Base-by-base conservation (phyloP, 2,797 vertebrate genomes). In the Enteromius fasciolatus region DNA sequence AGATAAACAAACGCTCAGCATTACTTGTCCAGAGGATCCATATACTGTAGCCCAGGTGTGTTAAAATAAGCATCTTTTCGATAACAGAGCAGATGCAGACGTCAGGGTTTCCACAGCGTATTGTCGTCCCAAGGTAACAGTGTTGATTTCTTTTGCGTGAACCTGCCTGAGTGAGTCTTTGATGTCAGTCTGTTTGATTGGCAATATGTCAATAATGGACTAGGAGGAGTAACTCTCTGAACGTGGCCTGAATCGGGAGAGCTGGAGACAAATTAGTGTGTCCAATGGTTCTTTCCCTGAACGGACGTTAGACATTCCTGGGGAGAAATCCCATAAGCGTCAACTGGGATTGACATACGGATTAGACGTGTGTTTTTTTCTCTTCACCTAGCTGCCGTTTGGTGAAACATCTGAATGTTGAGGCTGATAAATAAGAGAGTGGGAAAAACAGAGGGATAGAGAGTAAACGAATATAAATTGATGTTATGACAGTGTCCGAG, bases 201-300 rank as follows among this genome's bases (percentile, higher is more conserved):
- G 88, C 88, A 88, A 89, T 87, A 88, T 88, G 90, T 93, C 92
- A 90, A 91, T 91, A 89, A n/a, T 84, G 86, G 89, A 86, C 72
- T 77, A 61, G 46, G 14, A 77, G 57, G 61, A 68, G 44, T 31
- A 72, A 41, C 36, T 48, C 8, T 52, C 75, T 12, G 68, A 80
- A 83, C 80, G 76, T 83, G 84, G 79, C 46, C 67, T 77, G 84
- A 85, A 85, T 85, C 20, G 10, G 50, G 67, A 76, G 39, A 63
- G 41, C 69, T 20, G 46, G 79, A 81, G 67, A 70, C 57, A 81
- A 89, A 89, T 93, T 90, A 91, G 87, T 61, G 57, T 81, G 86
- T 88, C 80, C 87, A 76, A 57, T 72, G 83, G 85, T 41, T 82
- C 64, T 76, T 80, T 84, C 61, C 79, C 52, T 85, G 90, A 91